A percentile compares a stretch with the other conserved stretches of the same genome.
phyloP scores from a whole-genome alignment of 2,888 invertebrate genomes.

The Cephus nigrinus region DNA sequence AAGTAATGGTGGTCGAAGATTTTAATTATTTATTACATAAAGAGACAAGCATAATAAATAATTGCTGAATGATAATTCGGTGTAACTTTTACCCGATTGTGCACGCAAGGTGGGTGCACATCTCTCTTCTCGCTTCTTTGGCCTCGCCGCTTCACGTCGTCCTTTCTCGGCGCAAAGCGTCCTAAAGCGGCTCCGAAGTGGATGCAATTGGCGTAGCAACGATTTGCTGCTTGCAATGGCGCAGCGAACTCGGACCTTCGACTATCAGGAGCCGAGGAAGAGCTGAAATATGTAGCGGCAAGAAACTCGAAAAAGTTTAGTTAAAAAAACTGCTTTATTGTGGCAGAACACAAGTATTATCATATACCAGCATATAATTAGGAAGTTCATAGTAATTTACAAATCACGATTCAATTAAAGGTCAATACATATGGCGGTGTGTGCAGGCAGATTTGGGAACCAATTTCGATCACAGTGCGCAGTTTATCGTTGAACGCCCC shows the following conservation, averaged over 20 bases:
- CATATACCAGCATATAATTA: constrained; percentile 63
- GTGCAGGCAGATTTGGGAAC: constrained; percentile 14
- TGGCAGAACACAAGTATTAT: constrained; percentile 65
- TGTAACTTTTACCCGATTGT: not conserved
- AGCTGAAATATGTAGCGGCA: constrained; percentile 1
- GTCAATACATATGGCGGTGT: constrained; percentile 47
- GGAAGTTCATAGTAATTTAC: constrained; percentile 62
- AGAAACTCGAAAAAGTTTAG: constrained; percentile 11
- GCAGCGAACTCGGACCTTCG: not conserved
- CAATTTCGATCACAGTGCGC: constrained; percentile 3
- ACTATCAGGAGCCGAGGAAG: not conserved
- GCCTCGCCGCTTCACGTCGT: not conserved
- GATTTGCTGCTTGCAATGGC: not conserved
- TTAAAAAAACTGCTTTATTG: constrained; percentile 65
- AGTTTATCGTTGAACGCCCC: not conserved
- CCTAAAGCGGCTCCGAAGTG: not conserved
- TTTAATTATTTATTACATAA: not conserved
- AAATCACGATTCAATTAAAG: constrained; percentile 60
- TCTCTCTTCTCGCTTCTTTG: not conserved
- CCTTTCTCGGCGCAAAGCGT: not conserved
- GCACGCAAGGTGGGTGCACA: not conserved
- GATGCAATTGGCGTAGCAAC: not conserved
- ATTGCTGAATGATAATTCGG: not conserved
- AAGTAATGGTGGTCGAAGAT: not conserved
- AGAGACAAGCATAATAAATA: not conserved